Evolutionary conservation across 2,888 invertebrate genomes (phyloP), one percentile per base, ranked within the genome.

Genomic region (Willowsia nigromaculata): DNA sequence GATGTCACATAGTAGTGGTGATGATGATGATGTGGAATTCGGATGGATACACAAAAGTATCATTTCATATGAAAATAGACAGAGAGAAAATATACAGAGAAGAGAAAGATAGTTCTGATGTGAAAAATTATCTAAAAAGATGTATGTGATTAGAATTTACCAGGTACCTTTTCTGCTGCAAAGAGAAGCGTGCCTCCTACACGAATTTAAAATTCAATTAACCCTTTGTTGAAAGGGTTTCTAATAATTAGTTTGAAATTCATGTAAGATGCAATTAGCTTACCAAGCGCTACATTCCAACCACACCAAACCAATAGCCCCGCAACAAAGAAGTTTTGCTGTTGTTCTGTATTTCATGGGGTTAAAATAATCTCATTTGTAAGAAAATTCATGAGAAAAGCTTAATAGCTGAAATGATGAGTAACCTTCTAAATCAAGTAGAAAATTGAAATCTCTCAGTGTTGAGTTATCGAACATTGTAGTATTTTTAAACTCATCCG

Each of bases 301-400:
- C 89, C 87, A 43, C 90, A 86, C 91, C 91, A 91, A 37, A 91
- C 85, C 62, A 91, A 59, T 15, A 91, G 37, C n/a, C 91, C 89
- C 9, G 90, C 90, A 27, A 89, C 68, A 62, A 91, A 90, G 68
- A 90, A 91, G 25, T 89, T 88, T 65, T 89, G 90, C 11, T 90
- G 74, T 82, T 86, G 85, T 37, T 85, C 91, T 91, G 71, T 15
- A 74, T n/a, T 2, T 33, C 18, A 15, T 7, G 15, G 33, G 3
- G 22, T 37, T 50, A 50, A 50, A 30, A n/a, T 50, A 25, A 50
- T 25, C 22, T 74, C 3, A 62, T n/a, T 7, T 15, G 9, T 33
- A 5, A 40, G 1, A 2, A 11, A 50, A 33, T 7, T 37, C 33
- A 9, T 80, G 4, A 0, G 1, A 53, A 22, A 83, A 7, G 9